Evolutionary conservation across 2,113 vertebrate species (phyloP), one percentile per base, ranked within the genome.

Genomic region (Oryzias javanicus): DNA sequence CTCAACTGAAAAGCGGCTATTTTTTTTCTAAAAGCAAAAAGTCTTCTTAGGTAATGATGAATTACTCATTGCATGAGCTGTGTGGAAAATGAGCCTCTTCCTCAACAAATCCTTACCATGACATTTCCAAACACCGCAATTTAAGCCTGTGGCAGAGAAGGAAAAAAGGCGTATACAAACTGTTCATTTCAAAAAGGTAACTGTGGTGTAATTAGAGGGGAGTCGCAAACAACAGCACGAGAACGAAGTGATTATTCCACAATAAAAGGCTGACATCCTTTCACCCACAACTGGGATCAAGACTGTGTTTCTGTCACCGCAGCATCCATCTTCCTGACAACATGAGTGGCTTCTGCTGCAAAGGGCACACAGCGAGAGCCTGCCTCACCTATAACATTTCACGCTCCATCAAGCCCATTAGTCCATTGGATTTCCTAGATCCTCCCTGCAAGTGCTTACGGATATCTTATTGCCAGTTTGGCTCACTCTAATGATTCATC

Each of bases 341-440:
- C 67, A 68, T 60, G 45, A 67, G 69, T 7, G 27, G 59, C 73
- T 70, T 66, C 50, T 76, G 64, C 66, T 70, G 80, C 69, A 86
- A 85, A 88, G 74, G 82, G 71, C 78, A 80, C 78, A 61, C 67
- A 81, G 74, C 72, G 58, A 74, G 83, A 80, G 56, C 13, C 83
- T 53, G 48, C 49, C 52, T 61, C 71, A 63, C 74, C 81, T 74
- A 81, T 82, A 80, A 79, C 80, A 79, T 82, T 80, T 86, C 82
- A 80, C 76, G 80, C 86, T 82, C 62, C 82, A 84, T 85, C 78
- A 63, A 82, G 70, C 80, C 69, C 83, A 85, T 85, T 84, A 88
- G 79, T 76, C 77, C 82, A 87, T 81, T 83, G 74, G 77, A 80
- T 85, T 85, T 80, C 78, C 64, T 74, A 57, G 80, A 77, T 84